These are phyloP conservation scores for Pristionchus mayeri DNA, from an alignment of 2,888 invertebrate genomes.

Conservation along the genomic window DNA sequence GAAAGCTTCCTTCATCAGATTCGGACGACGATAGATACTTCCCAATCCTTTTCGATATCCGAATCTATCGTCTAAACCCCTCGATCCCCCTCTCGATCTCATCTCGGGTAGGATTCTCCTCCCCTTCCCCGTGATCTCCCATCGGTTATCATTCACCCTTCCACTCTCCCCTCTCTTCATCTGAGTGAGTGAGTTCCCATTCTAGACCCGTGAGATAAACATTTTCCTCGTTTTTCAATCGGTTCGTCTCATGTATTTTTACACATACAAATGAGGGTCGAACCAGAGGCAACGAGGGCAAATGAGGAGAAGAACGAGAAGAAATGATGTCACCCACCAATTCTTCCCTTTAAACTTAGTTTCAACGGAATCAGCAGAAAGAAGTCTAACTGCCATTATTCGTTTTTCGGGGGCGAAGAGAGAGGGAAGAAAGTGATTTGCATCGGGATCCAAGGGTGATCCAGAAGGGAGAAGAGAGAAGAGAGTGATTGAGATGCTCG, in stretches of 20 bases:
- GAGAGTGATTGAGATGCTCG: not conserved
- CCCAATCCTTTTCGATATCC: too few species aligned
- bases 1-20: slow-evolving; percentile 66
- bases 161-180: not conserved
- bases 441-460: not conserved
- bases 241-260: not conserved
- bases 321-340: slow-evolving; percentile 3
- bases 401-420: not conserved
- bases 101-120: not conserved
- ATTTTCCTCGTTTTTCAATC: slow-evolving; percentile 16
- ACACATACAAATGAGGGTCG: not conserved
- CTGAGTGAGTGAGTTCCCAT: not conserved
- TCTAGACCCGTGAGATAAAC: slow-evolving; percentile 40
- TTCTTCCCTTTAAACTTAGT: not conserved
- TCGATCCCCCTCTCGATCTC: slow-evolving; percentile 11
- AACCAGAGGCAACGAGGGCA: not conserved
- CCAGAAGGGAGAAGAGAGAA: not conserved
- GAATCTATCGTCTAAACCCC: too few species aligned
- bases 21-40: slow-evolving; percentile 60
- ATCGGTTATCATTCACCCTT: slow-evolving; percentile 17
- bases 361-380: not conserved
- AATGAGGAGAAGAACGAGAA: not conserved
- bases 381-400: not conserved
- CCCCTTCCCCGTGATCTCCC: slow-evolving; percentile 26
- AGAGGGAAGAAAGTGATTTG: not conserved